Percentiles rank a stretch among this genome's conserved stretches.
These are phyloP conservation scores for Oryzias dopingdopingensis DNA, from an alignment of 2,797 vertebrate genomes.

Conservation along the genomic window DNA sequence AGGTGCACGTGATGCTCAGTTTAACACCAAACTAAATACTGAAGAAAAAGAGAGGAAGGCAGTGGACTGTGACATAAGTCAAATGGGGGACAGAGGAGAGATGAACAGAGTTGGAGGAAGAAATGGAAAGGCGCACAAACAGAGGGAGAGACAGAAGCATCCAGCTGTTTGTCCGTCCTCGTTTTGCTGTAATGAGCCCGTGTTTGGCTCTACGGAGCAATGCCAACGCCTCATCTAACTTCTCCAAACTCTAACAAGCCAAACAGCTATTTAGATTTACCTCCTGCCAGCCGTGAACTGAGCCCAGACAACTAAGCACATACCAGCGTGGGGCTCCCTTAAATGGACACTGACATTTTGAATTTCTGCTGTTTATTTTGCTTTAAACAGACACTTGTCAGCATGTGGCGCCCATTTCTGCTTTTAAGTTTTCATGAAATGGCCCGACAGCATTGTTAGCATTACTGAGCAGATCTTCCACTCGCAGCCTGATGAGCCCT, in stretches of 20 bases:
- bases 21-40: slow-evolving; percentile 4
- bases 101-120: slow-evolving; percentile 43
- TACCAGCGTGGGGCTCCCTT: slow-evolving; percentile 66
- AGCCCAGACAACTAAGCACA: slow-evolving; percentile 66
- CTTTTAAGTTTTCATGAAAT: slow-evolving; percentile 64
- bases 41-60: slow-evolving; percentile 30
- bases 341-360: slow-evolving; percentile 72
- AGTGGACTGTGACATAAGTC: slow-evolving; percentile 57
- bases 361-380: slow-evolving; percentile 67
- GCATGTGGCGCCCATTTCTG: slow-evolving; percentile 67
- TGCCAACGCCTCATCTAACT: slow-evolving; percentile 72
- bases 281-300: slow-evolving; percentile 55
- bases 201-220: slow-evolving; percentile 65
- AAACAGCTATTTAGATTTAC: slow-evolving; percentile 74
- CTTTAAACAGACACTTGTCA: slow-evolving; percentile 71
- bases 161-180: slow-evolving; percentile 72
- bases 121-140: slow-evolving; percentile 47
- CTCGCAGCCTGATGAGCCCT: slow-evolving; percentile 58
- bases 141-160: slow-evolving; percentile 53
- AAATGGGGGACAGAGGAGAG: slow-evolving; percentile 55
- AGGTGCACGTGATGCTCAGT: not conserved
- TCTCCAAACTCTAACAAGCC: slow-evolving; percentile 75
- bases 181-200: slow-evolving; percentile 68
- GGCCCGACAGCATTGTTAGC: slow-evolving; percentile 66
- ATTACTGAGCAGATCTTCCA: slow-evolving; percentile 52